Conservation (phyloP, 2,888 invertebrate species). For the Ochropleura leucogaster region DNA sequence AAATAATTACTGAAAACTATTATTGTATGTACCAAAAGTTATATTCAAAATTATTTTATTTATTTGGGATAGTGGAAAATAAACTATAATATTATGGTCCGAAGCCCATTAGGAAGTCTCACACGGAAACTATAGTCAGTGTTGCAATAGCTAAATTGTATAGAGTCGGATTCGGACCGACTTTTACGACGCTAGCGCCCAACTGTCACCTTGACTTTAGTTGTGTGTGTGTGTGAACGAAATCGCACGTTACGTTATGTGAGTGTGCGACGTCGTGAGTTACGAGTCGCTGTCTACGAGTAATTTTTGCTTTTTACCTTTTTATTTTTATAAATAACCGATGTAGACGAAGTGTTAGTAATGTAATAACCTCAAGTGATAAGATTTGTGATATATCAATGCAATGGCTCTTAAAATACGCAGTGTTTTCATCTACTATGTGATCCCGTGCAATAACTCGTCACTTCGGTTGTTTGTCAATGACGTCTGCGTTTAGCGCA, state of each 20-base stretch:
- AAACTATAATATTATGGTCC: conserved; percentile 26
- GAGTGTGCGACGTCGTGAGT: conserved; percentile 90
- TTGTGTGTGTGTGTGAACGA: conserved; percentile 78
- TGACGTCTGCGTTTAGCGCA: conserved; percentile 91
- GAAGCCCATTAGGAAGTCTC: not conserved
- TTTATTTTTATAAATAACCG: conserved; percentile 89
- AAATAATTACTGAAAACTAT: conserved; percentile 1
- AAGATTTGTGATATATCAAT: conserved; percentile 87
- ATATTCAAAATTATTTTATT: not conserved
- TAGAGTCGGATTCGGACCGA: conserved; percentile 59
- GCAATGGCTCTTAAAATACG: conserved; percentile 84
- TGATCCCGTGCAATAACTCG: conserved; percentile 89
- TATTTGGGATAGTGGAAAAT: not conserved
- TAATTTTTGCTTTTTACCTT: conserved; percentile 89
- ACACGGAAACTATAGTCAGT: conserved; percentile 45
- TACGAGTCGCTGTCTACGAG: conserved; percentile 87
- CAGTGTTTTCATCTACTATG: conserved; percentile 88
- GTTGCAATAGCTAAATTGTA: conserved; percentile 61
- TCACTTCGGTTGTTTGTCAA: conserved; percentile 90
- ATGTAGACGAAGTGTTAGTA: conserved; percentile 85
- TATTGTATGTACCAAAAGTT: not conserved
- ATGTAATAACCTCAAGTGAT: conserved; percentile 87
- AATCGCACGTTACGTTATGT: conserved; percentile 87
- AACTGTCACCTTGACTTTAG: conserved; percentile 81
- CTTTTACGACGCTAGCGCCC: conserved; percentile 73